Base-by-base conservation (phyloP, 2,888 invertebrate species). In the Syritta pipiens region DNA sequence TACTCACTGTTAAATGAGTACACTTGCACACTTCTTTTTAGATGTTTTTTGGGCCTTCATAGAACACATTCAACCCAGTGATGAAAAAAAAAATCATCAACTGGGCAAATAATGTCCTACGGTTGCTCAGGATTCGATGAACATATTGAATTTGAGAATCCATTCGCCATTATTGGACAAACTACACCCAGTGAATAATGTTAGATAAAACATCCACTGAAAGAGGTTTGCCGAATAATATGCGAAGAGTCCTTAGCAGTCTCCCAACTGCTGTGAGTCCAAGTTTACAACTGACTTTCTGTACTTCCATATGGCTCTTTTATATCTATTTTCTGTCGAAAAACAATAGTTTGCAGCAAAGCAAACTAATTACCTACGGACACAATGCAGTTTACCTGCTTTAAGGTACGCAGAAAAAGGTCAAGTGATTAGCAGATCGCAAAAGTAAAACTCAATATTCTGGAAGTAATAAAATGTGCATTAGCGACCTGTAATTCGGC, bases 111-210 rank as follows among this genome's bases (percentile, higher is more conserved):
- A 71, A 53, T 22, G 28, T 2, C 69, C 30, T 26, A 40, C 6
- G 48, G 55, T 10, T 14, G 9, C 3, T 4, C n/a, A 5, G n/a
- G 1, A 40, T 22, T 53, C 30, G 12, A 4, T 9, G 14, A 2
- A 35, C 6, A 35, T 7, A 20, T 7, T 10, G 19, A 30, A 32
- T 17, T 9, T 26, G 5, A 24, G 4, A 24, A 28, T 62, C 9
- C 74, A 57, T 71, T 35, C 51, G 44, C 24, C 28, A 86, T 87
- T 87, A 85, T 85, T 84, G 83, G 86, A 87, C 87, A 87, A 86
- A 88, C 88, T 86, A 86, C 83, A 85, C 87, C 88, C 88, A 88
- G 88, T 88, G 88, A n/a, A n/a, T n/a, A n/a, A 87, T 88, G 86
- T 69, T 46, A 14, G 9, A 6, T 26, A 4, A 32, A 2, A 65